Base-by-base conservation (phyloP, 1,140 invertebrate species). In the Matsumurasca onukii region DNA sequence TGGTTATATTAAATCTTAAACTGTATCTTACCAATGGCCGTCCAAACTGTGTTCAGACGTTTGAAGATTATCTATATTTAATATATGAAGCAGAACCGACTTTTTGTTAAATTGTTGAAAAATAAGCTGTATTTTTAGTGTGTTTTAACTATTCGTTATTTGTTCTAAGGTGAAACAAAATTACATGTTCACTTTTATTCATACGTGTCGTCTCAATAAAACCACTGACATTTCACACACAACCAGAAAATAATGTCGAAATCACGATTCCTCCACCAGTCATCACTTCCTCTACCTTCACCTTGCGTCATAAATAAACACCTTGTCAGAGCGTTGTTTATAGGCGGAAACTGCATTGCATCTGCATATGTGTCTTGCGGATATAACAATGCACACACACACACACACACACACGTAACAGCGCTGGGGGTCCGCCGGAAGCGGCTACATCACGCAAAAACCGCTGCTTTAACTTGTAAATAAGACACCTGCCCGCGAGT, bases 391-490 rank as follows among this genome's bases (percentile, higher is more conserved):
- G 24, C 51, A 55, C 51, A 55, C 5, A 55, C 51, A 55, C 51
- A 55, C 51, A 55, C 51, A 20, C 20, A 55, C 51, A 55, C 5
- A 55, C 51, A 55, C 51, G 24, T 25, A 13, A 59, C 55, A 15
- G 34, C 55, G 55, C 34, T 51, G 49, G 49, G 49, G 49, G 49
- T 51, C 49, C 49, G n/a, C 3, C n/a, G 17, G 17, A 17, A 17
- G 17, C 49, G 49, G 17, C n/a, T 59, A 59, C 22, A 29, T 59
- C 55, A 59, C 55, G 55, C 55, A 59, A 59, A 59, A 59, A 59
- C 55, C 55, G 25, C 55, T 29, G 24, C 25, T 59, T n/a, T 59
- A 59, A 59, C 55, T 59, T 59, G 55, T 59, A 59, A 59, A 59
- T 59, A 59, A 27, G 55, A 29, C 55, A 59, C 55, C 55, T 59